phyloP scores from a whole-genome alignment of 2,113 vertebrate genomes.

The Ovis aries region ARS-UI_Ramb_v3.0 NC_056073.1:33309501-33310000 shows the following conservation, averaged over 20 bases:
- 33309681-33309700: background rate
- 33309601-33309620: background rate
- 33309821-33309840: background rate
- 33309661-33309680: background rate
- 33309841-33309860: accelerated
- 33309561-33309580: background rate
- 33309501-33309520: background rate
- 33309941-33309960: background rate
- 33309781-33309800: background rate
- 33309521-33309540: background rate
- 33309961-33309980: background rate
- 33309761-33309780: background rate
- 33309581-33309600: background rate
- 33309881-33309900: background rate
- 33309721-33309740: background rate
- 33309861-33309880: background rate
- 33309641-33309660: background rate
- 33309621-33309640: background rate
- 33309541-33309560: background rate
- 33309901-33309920: background rate
- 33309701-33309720: background rate
- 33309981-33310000: background rate
- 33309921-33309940: background rate
- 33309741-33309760: background rate
- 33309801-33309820: background rate